Percentiles rank a stretch among this genome's conserved stretches.
phyloP scores from a whole-genome alignment of 2,888 invertebrate species.

The Allacma fusca region DNA sequence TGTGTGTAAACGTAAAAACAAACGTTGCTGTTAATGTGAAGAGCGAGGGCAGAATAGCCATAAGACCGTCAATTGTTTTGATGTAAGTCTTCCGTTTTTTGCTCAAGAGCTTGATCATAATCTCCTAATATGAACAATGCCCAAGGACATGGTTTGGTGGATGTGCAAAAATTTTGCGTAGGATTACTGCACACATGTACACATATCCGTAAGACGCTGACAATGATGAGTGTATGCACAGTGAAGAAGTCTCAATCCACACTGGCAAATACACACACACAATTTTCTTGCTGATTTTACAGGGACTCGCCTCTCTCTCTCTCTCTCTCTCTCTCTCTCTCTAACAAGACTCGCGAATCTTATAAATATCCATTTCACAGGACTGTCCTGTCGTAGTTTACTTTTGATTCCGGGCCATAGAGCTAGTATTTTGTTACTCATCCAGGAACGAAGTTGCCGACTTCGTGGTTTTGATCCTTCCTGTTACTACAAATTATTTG shows the following conservation, averaged over 20 bases:
- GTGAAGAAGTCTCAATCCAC: not conserved
- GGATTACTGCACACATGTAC: constrained; percentile 6
- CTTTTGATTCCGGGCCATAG: constrained; percentile 29
- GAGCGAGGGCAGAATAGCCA: not conserved
- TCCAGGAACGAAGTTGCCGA: not conserved
- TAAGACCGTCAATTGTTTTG: constrained; percentile 11
- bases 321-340: too few species aligned
- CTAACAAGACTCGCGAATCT: constrained; percentile 14
- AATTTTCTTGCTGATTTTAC: not conserved
- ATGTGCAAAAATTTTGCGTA: constrained; percentile 19
- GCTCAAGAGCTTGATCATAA: constrained; percentile 19
- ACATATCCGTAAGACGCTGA: too few species aligned
- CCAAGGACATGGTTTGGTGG: constrained; percentile 28
- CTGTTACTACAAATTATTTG: not conserved
- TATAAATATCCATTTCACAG: constrained; percentile 30
- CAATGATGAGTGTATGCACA: not conserved
- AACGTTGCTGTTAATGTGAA: not conserved
- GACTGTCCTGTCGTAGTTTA: constrained; percentile 25
- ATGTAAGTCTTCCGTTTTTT: constrained; percentile 7
- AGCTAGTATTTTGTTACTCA: not conserved
- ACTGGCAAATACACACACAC: not conserved
- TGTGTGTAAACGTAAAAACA: not conserved
- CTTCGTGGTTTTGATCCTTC: not conserved
- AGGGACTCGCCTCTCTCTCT: not conserved
- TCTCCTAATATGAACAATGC: constrained; percentile 37